phyloP scores from a whole-genome alignment of 2,113 vertebrate species.

The Erythrocercus mccallii region DNA sequence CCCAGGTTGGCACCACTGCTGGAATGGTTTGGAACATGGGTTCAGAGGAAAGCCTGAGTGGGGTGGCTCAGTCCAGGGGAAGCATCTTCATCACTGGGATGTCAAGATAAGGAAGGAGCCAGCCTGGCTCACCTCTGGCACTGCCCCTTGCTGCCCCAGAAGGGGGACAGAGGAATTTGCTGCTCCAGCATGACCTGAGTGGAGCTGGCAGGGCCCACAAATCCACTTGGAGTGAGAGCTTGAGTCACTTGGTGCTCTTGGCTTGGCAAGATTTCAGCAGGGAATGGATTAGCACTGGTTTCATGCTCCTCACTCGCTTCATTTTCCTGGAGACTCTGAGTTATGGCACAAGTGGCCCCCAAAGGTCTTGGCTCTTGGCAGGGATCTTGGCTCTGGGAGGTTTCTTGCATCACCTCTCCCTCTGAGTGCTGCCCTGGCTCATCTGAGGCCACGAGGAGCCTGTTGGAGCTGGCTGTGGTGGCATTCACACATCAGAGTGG shows the following conservation, averaged over 20 bases:
- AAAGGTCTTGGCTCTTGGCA: background rate
- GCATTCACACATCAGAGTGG: background rate
- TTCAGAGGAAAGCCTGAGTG: background rate
- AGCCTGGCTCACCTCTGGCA: background rate
- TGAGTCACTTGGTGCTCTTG: background rate
- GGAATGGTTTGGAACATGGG: background rate
- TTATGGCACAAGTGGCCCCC: fast-evolving
- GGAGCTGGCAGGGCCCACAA: background rate
- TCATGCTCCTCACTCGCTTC: background rate
- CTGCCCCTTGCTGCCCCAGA: too few species aligned
- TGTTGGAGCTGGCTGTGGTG: background rate
- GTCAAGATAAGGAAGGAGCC: background rate
- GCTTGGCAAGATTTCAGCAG: background rate
- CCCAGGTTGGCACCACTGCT: background rate
- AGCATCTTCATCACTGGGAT: background rate
- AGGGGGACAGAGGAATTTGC: background rate
- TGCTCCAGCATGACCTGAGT: background rate
- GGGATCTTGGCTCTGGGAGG: background rate
- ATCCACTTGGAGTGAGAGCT: background rate
- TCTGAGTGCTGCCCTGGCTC: background rate
- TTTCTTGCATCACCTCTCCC: background rate
- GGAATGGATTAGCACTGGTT: background rate
- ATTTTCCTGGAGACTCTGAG: background rate
- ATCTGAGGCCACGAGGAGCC: background rate
- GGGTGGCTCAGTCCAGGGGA: background rate